phyloP scores from a whole-genome alignment of 2,888 invertebrate species.

The Lasioglossum morio region DNA sequence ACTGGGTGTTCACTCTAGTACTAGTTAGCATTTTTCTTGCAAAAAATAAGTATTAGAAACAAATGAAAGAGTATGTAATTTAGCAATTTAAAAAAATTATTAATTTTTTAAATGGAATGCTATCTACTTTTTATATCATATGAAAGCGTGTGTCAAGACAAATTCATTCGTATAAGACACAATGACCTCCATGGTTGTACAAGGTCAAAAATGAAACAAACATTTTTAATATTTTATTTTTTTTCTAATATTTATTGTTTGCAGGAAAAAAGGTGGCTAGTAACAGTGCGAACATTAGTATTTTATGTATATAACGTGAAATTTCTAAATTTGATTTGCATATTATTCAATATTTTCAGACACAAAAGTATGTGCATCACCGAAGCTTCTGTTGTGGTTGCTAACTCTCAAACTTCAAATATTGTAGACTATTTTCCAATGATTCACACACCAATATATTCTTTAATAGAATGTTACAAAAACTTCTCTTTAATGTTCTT shows the following conservation, averaged over 20 bases:
- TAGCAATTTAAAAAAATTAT: no score
- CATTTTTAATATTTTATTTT: background rate
- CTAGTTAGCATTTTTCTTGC: background rate
- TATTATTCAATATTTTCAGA: conserved; percentile 61
- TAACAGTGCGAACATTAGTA: background rate
- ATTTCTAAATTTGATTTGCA: background rate
- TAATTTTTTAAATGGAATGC: no score
- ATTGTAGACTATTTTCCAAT: conserved; percentile 72
- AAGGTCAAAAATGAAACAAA: background rate
- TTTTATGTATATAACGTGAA: background rate
- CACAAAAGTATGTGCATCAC: conserved; percentile 74
- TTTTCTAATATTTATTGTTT: background rate
- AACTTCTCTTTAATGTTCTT: conserved; percentile 49
- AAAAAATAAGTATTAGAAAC: background rate
- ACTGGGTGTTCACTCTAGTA: background rate
- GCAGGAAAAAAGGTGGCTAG: background rate
- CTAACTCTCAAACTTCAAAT: conserved; percentile 54
- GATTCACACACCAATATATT: conserved; percentile 76
- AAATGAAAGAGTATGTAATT: no score
- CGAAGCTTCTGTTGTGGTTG: conserved; percentile 63
- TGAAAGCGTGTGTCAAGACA: no score
- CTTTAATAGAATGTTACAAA: conserved; percentile 78
- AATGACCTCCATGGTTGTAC: no score
- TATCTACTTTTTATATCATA: no score
- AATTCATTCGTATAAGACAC: no score